phyloP scores from a whole-genome alignment of 2,113 vertebrate genomes.

The Puffinus mauretanicus region DNA sequence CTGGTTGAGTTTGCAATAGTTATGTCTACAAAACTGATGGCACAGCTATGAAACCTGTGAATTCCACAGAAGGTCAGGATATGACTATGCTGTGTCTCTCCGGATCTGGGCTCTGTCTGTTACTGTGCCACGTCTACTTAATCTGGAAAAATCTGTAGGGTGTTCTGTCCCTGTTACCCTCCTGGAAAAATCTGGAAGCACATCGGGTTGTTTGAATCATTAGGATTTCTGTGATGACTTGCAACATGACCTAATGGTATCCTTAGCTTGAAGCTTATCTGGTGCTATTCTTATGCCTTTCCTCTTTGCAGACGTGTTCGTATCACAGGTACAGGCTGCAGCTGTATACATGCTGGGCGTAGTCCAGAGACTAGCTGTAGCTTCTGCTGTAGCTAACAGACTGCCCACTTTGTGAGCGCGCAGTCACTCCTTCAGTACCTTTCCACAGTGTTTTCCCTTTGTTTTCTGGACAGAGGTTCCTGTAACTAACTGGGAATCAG shows the following conservation, averaged over 20 bases:
- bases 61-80: background rate
- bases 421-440: background rate
- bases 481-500: background rate
- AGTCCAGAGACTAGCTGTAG: background rate
- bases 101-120: background rate
- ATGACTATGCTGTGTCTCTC: background rate
- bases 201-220: background rate
- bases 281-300: background rate
- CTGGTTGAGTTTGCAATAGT: background rate
- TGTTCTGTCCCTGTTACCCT: background rate
- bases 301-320: accelerated
- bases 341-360: background rate
- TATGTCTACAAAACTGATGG: background rate
- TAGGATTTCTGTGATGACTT: background rate
- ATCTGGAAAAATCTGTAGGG: background rate
- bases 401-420: background rate
- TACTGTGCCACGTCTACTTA: background rate
- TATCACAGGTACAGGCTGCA: background rate
- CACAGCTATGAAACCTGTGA: background rate
- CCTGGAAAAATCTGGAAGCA: background rate
- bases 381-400: background rate
- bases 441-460: background rate
- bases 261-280: background rate
- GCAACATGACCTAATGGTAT: background rate
- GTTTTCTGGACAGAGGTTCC: background rate